Conservation (phyloP, 1,140 invertebrate species). For the Phymorhynchus buccinoides region DNA sequence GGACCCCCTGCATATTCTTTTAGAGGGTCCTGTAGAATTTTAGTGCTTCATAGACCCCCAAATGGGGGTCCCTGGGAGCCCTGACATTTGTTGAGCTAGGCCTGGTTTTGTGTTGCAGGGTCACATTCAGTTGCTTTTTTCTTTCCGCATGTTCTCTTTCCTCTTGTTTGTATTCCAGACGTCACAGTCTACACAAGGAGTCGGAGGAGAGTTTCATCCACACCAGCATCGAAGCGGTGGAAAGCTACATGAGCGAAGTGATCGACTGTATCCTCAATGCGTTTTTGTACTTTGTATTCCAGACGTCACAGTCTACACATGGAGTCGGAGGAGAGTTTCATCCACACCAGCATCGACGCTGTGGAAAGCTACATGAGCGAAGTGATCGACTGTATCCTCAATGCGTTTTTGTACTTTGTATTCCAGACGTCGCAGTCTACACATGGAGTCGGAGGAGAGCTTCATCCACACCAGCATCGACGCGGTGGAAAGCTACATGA, state of each 20-base stretch:
- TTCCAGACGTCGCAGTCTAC: slow-evolving; percentile 70
- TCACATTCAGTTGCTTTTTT: neutral
- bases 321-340: slow-evolving; percentile 62
- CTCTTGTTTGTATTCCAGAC: slow-evolving; percentile 69
- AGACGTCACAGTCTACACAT: slow-evolving; percentile 68
- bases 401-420: too few relatives aligned
- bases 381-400: slow-evolving; percentile 87
- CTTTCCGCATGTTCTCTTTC: neutral
- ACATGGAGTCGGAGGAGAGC: slow-evolving; percentile 62
- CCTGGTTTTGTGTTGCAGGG: too few relatives aligned
- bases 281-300: too few relatives aligned
- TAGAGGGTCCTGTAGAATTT: too few relatives aligned
- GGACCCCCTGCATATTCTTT: too few relatives aligned
- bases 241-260: slow-evolving; percentile 86
- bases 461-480: slow-evolving; percentile 51
- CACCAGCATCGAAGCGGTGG: slow-evolving; percentile 48
- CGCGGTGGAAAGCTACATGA: slow-evolving; percentile 81
- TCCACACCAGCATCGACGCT: slow-evolving; percentile 48
- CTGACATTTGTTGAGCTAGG: too few relatives aligned
- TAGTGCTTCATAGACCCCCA: too few relatives aligned
- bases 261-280: slow-evolving; percentile 88
- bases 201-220: slow-evolving; percentile 58
- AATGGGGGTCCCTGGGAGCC: too few relatives aligned
- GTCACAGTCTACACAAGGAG: slow-evolving; percentile 59
- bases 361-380: slow-evolving; percentile 83